phyloP scores from a whole-genome alignment of 2,888 invertebrate species.

The Fragum fragum region DNA sequence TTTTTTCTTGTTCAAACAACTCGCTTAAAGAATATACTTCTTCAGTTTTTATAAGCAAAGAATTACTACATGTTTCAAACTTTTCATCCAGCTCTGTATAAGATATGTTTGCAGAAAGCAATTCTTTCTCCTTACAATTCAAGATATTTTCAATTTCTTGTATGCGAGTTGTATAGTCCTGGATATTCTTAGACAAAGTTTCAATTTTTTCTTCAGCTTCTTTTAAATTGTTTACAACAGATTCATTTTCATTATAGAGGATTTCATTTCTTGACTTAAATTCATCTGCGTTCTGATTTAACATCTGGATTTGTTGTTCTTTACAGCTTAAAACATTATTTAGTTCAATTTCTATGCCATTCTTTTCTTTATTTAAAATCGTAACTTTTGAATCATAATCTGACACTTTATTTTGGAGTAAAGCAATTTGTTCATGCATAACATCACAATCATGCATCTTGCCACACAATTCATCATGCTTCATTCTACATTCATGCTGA shows the following conservation, averaged over 20 bases:
- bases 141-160: background rate
- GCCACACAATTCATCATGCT: conserved; percentile 47
- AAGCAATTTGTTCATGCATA: conserved; percentile 53
- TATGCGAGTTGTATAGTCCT: background rate
- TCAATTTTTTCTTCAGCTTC: background rate
- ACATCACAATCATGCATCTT: conserved; percentile 57
- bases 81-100: background rate
- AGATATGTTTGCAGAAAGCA: background rate
- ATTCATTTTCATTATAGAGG: background rate
- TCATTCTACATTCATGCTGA: conserved; percentile 66
- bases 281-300: background rate
- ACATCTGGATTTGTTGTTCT: background rate
- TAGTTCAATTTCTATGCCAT: conserved; percentile 35
- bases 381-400: conserved; percentile 5
- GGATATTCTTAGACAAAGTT: background rate
- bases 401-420: conserved; percentile 49
- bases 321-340: background rate
- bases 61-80: background rate
- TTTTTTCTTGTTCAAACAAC: background rate
- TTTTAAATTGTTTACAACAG: background rate
- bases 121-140: background rate
- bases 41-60: background rate
- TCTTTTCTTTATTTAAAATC: conserved; percentile 23
- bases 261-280: background rate
- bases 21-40: background rate